phyloP scores from a whole-genome alignment of 2,797 vertebrate genomes.

The Vespertilio murinus region DNA sequence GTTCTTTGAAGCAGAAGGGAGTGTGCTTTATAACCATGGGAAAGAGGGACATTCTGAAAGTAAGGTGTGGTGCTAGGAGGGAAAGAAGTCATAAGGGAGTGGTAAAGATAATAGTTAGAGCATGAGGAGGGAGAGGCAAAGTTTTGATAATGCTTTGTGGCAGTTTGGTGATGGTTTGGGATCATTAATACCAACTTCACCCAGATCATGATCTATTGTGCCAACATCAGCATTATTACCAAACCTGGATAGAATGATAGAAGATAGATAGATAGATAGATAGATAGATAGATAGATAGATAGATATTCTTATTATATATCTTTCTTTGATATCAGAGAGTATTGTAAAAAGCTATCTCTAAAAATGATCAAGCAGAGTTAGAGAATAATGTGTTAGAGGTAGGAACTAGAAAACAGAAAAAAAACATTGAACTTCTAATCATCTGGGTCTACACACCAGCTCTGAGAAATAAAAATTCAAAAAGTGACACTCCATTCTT shows the following conservation, averaged over 20 bases:
- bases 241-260: background rate
- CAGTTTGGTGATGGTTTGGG: background rate
- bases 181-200: background rate
- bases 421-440: background rate
- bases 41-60: background rate
- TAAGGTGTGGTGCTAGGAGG: background rate
- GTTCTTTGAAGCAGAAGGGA: slow-evolving; percentile 49
- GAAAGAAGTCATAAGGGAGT: background rate
- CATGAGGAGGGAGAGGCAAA: background rate
- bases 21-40: slow-evolving; percentile 7
- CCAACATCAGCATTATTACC: background rate
- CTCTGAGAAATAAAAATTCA: background rate
- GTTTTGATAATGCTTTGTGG: background rate
- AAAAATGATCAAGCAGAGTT: background rate
- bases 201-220: background rate
- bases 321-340: background rate
- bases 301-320: background rate
- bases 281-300: background rate
- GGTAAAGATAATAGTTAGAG: background rate
- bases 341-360: background rate
- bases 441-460: too few relatives aligned
- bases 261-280: background rate
- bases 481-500: background rate
- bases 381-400: background rate
- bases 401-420: background rate